Evolutionary conservation across 2,113 vertebrate species (phyloP), one percentile per base, ranked within the genome.

Genomic region (Cariama cristata): DNA sequence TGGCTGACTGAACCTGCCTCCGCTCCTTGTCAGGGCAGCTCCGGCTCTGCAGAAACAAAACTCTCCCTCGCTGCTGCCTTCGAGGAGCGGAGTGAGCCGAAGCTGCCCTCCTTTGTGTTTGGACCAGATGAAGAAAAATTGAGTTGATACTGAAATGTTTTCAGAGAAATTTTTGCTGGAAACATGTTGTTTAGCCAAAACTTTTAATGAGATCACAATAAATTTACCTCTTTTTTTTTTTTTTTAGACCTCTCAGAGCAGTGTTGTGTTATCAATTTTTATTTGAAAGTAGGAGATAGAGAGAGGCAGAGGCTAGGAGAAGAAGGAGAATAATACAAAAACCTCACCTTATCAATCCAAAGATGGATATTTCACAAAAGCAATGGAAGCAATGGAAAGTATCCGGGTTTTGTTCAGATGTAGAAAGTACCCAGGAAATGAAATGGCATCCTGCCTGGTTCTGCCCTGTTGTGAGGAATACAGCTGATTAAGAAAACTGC

Each of bases 81-180:
- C 58, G 26, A 64, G 42, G 35, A 63, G 30, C 45, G 79, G 47
- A 79, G 21, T 76, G 26, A 89, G 22, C 3, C 62, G 72, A 71
- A 93, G 11, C 8, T 5, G 2, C 9, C 13, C 6, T 60, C 35
- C 82, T 64, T 64, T 79, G 26, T 81, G 11, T 38, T 88, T 69
- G 27, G 47, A 42, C 13, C 28, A 55, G 32, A 62, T 35, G 55
- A 93, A 85, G 21, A 58, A 89, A 69, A 81, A 50, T 2, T 66
- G 35, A 72, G 35, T 28, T 84, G 18, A 68, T 5, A 38, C 38
- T 63, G 42, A 26, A 85, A 73, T 9, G 19, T 62, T 82, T 93
- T 85, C 73, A 82, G 53, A 83, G 17, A 73, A 85, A 85, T 76
- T 96, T 95, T 71, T 72, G 16, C 45, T 86, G 42, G 77, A 94